Evolutionary conservation across 2,888 invertebrate genomes (phyloP).

Genomic region (Acanthosepion esculentum): DNA sequence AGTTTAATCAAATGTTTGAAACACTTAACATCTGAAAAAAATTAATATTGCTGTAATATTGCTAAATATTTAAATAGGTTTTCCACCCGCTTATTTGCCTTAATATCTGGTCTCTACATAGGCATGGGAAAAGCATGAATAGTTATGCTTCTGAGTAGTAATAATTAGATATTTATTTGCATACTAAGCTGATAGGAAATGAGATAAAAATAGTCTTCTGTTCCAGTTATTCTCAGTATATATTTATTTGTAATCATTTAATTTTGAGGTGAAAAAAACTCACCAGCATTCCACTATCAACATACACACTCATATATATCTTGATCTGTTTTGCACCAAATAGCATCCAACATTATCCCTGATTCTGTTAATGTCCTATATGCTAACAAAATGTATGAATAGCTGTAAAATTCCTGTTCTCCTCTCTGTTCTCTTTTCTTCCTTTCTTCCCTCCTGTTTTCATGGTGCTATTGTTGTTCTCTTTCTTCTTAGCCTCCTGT

Average conservation of each 20-base stretch:
- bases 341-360: slow-evolving; percentile 4
- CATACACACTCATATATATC: slow-evolving; percentile 13
- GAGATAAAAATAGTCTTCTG: not conserved
- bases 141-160: not conserved
- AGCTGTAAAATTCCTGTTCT: not conserved
- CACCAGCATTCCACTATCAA: not conserved
- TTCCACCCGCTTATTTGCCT: too few relatives aligned
- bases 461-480: not conserved
- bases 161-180: slow-evolving; percentile 1
- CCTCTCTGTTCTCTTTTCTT: not conserved
- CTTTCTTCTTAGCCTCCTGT: not conserved
- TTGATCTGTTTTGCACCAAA: slow-evolving; percentile 18
- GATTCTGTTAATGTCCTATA: not conserved
- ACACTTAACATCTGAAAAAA: too few relatives aligned
- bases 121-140: not conserved
- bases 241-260: not conserved
- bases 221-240: not conserved
- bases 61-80: too few relatives aligned
- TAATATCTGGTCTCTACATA: not conserved
- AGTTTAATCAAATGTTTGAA: too few relatives aligned
- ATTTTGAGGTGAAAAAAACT: not conserved
- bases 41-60: too few relatives aligned
- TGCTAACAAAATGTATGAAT: slow-evolving; percentile 33
- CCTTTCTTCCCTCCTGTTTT: not conserved
- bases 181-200: slow-evolving; percentile 33